Percentiles rank a stretch among this genome's conserved stretches.
Evolutionary conservation across 2,113 vertebrate species (phyloP).

Genomic region (Equus quagga): DNA sequence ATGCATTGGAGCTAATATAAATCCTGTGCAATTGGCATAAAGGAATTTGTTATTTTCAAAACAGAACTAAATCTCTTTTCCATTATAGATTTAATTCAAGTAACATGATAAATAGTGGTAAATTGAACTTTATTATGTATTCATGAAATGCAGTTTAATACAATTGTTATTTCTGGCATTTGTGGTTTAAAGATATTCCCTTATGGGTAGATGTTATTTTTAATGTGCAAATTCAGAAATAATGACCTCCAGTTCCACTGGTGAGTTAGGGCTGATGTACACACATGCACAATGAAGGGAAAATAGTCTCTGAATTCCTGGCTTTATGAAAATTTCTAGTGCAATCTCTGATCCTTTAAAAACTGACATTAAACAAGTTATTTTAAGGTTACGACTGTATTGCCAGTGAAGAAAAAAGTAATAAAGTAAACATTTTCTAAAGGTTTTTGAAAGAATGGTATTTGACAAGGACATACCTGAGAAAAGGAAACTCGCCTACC

Average conservation of each 20-base stretch:
- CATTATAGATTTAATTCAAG: conserved; percentile 83
- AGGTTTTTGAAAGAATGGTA: conserved; percentile 66
- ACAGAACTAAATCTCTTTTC: conserved; percentile 82
- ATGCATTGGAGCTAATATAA: conserved; percentile 83
- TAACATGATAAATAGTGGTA: conserved; percentile 85
- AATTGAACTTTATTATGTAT: conserved; percentile 87
- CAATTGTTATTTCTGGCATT: conserved; percentile 85
- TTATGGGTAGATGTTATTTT: conserved; percentile 77
- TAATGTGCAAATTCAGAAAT: conserved; percentile 78
- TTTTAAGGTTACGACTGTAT: conserved; percentile 75
- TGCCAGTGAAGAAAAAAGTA: conserved; percentile 71
- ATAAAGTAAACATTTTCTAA: conserved; percentile 74
- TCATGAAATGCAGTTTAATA: conserved; percentile 84
- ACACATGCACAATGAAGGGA: not conserved
- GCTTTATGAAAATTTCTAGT: conserved; percentile 76
- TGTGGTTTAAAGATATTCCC: conserved; percentile 83
- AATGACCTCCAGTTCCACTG: conserved; percentile 68
- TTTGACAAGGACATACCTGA: conserved; percentile 68
- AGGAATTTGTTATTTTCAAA: conserved; percentile 86
- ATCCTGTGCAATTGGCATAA: conserved; percentile 81
- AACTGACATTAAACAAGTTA: conserved; percentile 75
- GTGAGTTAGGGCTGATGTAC: conserved; percentile 33
- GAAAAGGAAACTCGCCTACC: conserved; percentile 68
- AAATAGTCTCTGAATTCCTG: conserved; percentile 49
- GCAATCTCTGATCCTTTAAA: conserved; percentile 74